phyloP scores from a whole-genome alignment of 2,888 invertebrate genomes.

The Amiota mariae region DNA sequence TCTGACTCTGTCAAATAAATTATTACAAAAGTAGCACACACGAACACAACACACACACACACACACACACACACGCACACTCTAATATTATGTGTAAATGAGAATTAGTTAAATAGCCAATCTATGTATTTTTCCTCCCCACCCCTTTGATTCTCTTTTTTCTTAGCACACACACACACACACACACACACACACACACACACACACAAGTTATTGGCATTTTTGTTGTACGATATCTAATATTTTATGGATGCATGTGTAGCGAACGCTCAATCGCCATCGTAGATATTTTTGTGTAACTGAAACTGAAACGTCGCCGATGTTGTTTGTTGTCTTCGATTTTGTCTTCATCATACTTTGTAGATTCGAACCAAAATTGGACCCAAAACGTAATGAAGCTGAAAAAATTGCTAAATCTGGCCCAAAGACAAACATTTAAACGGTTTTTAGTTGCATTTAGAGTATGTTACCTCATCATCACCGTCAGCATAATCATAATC shows the following conservation, averaged over 20 bases:
- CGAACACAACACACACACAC: not conserved
- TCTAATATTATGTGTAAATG: not conserved
- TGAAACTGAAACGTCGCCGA: slow-evolving; percentile 8
- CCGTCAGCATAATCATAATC: not conserved
- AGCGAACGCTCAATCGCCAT: not conserved
- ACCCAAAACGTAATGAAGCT: slow-evolving; percentile 20
- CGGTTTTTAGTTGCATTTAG: slow-evolving; percentile 18
- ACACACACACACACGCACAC: no score
- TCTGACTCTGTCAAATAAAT: not conserved
- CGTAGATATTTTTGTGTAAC: not conserved
- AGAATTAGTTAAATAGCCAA: no score
- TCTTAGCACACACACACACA: slow-evolving; percentile 11
- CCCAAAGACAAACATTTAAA: slow-evolving; percentile 5
- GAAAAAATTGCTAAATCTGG: slow-evolving; percentile 5
- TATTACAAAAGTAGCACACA: slow-evolving; percentile 22
- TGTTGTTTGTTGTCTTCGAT: not conserved
- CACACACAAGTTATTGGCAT: slow-evolving; percentile 13
- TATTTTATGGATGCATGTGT: not conserved
- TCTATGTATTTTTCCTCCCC: no score
- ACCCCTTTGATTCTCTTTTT: not conserved
- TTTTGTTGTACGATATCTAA: not conserved
- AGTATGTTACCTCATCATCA: slow-evolving; percentile 15
- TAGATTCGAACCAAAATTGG: not conserved
- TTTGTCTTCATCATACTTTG: no score
- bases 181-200: slow-evolving; percentile 11